Conservation (phyloP, 1,140 invertebrate species). For the Dolichoris vasculosae region DNA sequence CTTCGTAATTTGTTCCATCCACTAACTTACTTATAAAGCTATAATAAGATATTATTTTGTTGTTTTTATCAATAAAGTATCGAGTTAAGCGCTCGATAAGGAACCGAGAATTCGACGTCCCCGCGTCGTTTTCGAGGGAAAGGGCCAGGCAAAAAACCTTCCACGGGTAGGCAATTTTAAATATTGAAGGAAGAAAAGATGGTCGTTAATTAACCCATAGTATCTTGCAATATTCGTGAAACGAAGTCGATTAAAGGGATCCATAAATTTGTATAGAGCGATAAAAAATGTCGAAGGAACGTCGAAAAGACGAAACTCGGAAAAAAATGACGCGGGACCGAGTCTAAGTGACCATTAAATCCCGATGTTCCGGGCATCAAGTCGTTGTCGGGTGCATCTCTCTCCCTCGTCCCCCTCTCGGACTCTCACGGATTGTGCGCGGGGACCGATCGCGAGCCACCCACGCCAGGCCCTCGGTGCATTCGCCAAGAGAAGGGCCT, state of each 20-base stretch:
- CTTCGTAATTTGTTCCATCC: background rate
- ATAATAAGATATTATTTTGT: background rate
- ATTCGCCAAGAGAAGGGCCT: background rate
- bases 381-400: slow-evolving; percentile 9
- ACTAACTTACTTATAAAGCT: background rate
- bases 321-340: background rate
- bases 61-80: background rate
- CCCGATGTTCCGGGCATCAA: slow-evolving; percentile 62
- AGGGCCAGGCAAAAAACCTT: too few relatives aligned
- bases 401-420: background rate
- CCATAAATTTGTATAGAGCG: background rate
- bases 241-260: background rate
- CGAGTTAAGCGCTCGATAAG: too few relatives aligned
- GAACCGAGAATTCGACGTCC: too few relatives aligned
- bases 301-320: background rate
- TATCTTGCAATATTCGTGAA: background rate
- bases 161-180: background rate
- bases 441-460: background rate
- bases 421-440: background rate
- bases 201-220: background rate
- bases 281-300: background rate
- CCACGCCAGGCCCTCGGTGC: background rate
- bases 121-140: too few relatives aligned
- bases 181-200: background rate
- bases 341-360: slow-evolving; percentile 59